Evolutionary conservation across 2,888 invertebrate genomes (phyloP), one percentile per base, ranked within the genome.

Genomic region (Tribolium freemani): DNA sequence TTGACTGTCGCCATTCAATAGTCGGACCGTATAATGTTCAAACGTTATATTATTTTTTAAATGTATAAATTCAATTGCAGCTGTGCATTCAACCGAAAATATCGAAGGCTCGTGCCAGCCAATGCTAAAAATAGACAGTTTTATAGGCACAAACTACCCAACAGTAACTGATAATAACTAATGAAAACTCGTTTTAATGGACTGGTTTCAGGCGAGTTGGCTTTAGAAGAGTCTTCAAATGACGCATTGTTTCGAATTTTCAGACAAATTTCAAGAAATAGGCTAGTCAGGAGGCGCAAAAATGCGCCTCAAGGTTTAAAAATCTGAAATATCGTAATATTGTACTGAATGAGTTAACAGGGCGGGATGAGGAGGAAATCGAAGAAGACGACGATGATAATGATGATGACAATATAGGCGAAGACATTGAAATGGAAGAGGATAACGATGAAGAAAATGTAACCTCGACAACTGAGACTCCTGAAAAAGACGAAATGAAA

Each of bases 341-440:
- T 38, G 3, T 38, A 6, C 3, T 38, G 3, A 6, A 4, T 38
- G 0, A 9, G 1, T n/a, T 6, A 38, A 38, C 1, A 38, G 58
- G 8, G 11, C 30, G 8, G 1, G 13, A 57, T 9, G 38, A 67
- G 9, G 51, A 69, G 3, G 71, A 69, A 20, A 16, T 16, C 4
- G 71, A 73, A 5, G 74, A 74, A 11, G 77, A 71, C 31, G 69
- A 71, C 30, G 76, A 77, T 8, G 73, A 76, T 30, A 76, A 77
- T 20, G 76, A 76, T 0, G 74, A 75, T 3, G 73, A 74, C 31
- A 74, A 73, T 10, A 10, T 72, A 11, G 69, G 66, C 8, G 77
- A 77, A 58, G 77, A 77, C 50, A 75, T 77, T 38, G 68, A 70
- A 9, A 76, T 77, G 38, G 77, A 77, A 46, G 77, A 77, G 54